Evolutionary conservation across 2,113 vertebrate species (phyloP).

Genomic region (Lepus timidus): DNA sequence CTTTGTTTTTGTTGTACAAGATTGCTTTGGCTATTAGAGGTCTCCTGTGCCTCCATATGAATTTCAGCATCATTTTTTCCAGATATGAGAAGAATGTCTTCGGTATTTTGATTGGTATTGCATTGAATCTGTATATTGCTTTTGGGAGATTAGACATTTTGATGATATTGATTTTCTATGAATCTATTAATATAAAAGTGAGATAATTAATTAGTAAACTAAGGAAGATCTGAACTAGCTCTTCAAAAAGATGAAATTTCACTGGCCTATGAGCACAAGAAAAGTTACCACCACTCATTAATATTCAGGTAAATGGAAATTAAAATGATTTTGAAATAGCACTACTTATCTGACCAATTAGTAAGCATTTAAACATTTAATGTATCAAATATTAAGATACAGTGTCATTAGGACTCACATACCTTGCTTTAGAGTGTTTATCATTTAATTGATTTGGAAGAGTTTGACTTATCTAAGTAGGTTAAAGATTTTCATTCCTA

Average conservation of each 20-base stretch:
- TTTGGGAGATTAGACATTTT: no score
- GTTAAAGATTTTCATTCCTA: background rate
- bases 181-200: background rate
- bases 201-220: background rate
- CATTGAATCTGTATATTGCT: no score
- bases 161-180: background rate
- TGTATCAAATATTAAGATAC: background rate
- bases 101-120: no score
- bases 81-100: no score
- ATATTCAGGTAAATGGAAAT: constrained; percentile 20
- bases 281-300: background rate
- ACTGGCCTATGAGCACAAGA: background rate
- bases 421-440: background rate
- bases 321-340: background rate
- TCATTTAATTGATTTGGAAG: background rate
- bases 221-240: background rate
- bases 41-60: no score
- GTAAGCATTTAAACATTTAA: background rate
- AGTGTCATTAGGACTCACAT: background rate
- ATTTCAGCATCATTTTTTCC: no score
- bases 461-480: constrained; percentile 17
- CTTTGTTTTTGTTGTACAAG: no score
- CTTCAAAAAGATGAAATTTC: constrained; percentile 18
- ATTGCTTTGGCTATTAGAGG: no score
- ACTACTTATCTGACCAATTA: background rate